Evolutionary conservation across 2,888 invertebrate genomes (phyloP).

Genomic region (Cryptocephalus moraei): DNA sequence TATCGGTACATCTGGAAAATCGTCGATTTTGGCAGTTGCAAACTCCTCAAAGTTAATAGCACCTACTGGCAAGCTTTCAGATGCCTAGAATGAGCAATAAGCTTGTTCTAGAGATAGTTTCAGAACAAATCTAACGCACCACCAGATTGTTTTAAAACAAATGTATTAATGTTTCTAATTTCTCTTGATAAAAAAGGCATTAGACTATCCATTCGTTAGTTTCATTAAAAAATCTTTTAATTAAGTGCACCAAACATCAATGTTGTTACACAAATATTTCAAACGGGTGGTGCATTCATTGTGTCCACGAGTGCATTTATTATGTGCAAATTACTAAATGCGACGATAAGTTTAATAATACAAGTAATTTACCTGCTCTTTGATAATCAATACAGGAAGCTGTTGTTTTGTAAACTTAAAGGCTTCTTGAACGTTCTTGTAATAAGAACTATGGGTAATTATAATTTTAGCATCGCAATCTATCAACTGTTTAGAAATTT

Average conservation of each 20-base stretch:
- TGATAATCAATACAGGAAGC: constrained; percentile 45
- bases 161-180: too few species aligned
- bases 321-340: neutral
- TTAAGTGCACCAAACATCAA: neutral
- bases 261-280: neutral
- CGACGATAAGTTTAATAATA: neutral
- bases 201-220: too few species aligned
- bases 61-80: constrained; percentile 42
- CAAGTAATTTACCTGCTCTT: constrained; percentile 31
- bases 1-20: constrained; percentile 25
- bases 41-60: constrained; percentile 51
- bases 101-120: neutral
- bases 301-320: too few species aligned
- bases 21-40: constrained; percentile 37
- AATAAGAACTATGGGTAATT: constrained; percentile 48
- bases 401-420: constrained; percentile 33
- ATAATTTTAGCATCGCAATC: constrained; percentile 54
- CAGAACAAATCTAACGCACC: neutral
- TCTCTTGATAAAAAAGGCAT: too few species aligned
- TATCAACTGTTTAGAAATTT: constrained; percentile 54
- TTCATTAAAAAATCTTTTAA: too few species aligned
- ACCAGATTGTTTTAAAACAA: too few species aligned
- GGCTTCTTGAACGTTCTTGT: constrained; percentile 40
- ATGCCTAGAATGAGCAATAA: neutral
- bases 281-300: neutral